Evolutionary conservation across 2,797 vertebrate genomes (phyloP), one percentile per base, ranked within the genome.

Genomic region (Chrysocyon brachyurus): DNA sequence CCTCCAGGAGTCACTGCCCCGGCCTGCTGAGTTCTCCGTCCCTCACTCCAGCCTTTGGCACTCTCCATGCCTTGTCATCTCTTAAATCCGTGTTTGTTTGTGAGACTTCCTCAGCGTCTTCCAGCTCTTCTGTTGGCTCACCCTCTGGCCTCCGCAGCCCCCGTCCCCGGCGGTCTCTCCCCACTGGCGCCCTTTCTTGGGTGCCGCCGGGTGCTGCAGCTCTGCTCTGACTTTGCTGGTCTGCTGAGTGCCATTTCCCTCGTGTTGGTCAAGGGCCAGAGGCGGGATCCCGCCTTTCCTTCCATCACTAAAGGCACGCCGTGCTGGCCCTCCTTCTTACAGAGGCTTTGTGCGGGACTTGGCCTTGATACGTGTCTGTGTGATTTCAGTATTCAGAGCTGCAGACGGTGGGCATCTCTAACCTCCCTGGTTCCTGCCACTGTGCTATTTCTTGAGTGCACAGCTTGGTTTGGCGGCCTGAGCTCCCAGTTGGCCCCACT

Each of bases 401-500:
- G 19, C 26, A 46, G 54, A 5, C 26, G 17, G 16, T 2, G 33
- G 6, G 72, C 17, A 10, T 17, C 15, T 49, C 72, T 46, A 40
- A 28, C 40, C 40, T 17, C 8, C 15, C 16, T 46, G 72, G 46
- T 5, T 16, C 72, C 46, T 1, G 4, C 3, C 26, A 1, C 40
- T 9, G 15, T 15, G 26, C 24, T 0, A 1, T 5, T 21, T 54
- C 26, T 46, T 21, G 0, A 6, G 28, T 0, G 17, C 1, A 0
- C 6, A 11, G n/a, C 1, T 7, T 2, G 12, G 28, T 33, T 6
- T 1, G 4, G 28, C 68, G 24, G 4, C 16, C 31, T 3, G 31
- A 31, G 28, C 26, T 9, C 40, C 5, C 8, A 4, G 26, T 8
- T 3, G 68, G 28, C 33, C n/a, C 28, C 14, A 11, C 12, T 17